phyloP scores from a whole-genome alignment of 2,113 vertebrate genomes.

The Macroglossus sobrinus region DNA sequence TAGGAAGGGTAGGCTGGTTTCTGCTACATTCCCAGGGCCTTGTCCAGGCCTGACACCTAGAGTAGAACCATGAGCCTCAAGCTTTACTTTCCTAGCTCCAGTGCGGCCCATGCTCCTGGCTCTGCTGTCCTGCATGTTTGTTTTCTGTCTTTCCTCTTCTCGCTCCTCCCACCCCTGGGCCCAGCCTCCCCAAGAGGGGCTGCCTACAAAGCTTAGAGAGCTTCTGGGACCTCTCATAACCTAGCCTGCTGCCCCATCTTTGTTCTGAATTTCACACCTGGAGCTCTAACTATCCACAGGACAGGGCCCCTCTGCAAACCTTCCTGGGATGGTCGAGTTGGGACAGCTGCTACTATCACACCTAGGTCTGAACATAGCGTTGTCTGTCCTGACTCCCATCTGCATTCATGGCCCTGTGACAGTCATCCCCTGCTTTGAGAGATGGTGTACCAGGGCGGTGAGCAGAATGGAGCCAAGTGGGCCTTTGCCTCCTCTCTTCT shows the following conservation, averaged over 20 bases:
- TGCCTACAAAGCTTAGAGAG: background rate
- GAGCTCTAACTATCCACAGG: background rate
- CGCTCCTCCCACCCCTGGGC: background rate
- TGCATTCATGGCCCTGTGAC: background rate
- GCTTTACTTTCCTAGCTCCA: rapidly evolving
- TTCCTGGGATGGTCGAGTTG: background rate
- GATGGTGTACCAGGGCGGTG: background rate
- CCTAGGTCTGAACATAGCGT: background rate
- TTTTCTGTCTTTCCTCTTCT: background rate
- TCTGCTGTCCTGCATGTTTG: background rate
- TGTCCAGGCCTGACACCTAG: too few relatives aligned
- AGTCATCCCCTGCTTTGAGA: background rate
- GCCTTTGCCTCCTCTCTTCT: background rate
- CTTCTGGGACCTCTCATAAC: background rate
- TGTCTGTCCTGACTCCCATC: background rate
- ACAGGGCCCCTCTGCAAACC: rapidly evolving
- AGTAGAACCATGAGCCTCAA: background rate
- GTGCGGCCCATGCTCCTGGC: rapidly evolving
- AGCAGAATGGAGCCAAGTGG: background rate
- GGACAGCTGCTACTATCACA: background rate
- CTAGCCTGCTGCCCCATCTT: background rate
- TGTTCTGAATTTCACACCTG: background rate
- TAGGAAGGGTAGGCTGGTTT: background rate
- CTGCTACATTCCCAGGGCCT: background rate
- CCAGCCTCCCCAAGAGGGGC: background rate